Percentiles rank a stretch among this genome's conserved stretches.
These are phyloP conservation scores for Scaptomyza montana DNA, from an alignment of 1,140 invertebrate species.

Conservation along the genomic window DNA sequence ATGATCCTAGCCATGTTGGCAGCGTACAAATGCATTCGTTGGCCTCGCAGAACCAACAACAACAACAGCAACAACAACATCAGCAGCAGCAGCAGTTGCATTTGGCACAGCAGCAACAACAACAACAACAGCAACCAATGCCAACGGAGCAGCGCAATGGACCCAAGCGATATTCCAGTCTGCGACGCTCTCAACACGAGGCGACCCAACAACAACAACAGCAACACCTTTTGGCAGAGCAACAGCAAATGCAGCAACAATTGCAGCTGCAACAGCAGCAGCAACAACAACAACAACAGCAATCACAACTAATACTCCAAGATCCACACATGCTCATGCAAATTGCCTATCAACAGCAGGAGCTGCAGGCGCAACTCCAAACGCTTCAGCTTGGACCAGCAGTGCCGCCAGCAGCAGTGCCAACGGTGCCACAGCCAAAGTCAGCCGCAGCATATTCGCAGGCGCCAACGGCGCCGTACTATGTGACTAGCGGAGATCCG, in stretches of 20 bases:
- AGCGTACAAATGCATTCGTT: constrained; percentile 82
- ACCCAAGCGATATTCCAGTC: constrained; percentile 90
- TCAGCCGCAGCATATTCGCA: constrained; percentile 59
- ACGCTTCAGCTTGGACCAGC: constrained; percentile 63
- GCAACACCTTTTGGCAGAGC: constrained; percentile 57
- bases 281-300: constrained; percentile 60
- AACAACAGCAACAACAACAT: constrained; percentile 83
- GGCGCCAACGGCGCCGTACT: constrained; percentile 82
- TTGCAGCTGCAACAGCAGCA: constrained; percentile 67
- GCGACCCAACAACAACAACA: constrained; percentile 78
- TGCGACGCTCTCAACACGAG: constrained; percentile 85
- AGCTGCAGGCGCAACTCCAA: constrained; percentile 77
- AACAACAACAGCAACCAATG: constrained; percentile 83
- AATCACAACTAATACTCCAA: constrained; percentile 70
- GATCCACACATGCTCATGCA: constrained; percentile 81
- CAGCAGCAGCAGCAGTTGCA: constrained; percentile 78
- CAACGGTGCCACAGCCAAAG: constrained; percentile 48
- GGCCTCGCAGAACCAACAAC: constrained; percentile 72
- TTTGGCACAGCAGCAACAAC: constrained; percentile 82
- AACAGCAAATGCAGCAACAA: constrained; percentile 61
- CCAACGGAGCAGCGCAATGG: constrained; percentile 74
- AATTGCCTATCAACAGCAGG: constrained; percentile 78
- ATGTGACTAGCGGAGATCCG: constrained; percentile 67
- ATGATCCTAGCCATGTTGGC: constrained; percentile 81
- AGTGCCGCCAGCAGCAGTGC: constrained; percentile 36